Conservation (phyloP, 2,113 vertebrate genomes). For the Plecotus auritus region DNA sequence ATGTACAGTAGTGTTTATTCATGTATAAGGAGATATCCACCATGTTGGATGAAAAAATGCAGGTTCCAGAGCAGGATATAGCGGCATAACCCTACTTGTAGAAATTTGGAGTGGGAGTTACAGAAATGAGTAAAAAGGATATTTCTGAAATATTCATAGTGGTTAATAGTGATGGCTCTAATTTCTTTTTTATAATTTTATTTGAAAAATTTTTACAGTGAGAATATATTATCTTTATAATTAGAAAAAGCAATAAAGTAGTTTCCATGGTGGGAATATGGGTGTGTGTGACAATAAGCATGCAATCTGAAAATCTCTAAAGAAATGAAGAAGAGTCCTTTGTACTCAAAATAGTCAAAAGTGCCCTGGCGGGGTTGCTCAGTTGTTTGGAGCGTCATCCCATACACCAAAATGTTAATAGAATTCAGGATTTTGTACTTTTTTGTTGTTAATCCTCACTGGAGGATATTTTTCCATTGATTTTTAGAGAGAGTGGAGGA, state of each 20-base stretch:
- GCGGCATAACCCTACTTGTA: background rate
- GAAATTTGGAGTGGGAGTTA: background rate
- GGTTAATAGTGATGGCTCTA: background rate
- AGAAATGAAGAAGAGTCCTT: constrained; percentile 4
- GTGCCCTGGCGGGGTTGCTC: background rate
- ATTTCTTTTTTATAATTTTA: background rate
- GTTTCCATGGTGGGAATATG: background rate
- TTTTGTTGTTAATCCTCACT: no score
- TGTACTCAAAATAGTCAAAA: background rate
- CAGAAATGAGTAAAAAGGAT: background rate
- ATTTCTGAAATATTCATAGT: background rate
- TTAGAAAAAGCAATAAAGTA: background rate
- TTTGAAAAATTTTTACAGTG: background rate
- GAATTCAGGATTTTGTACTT: no score
- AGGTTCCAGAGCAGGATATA: background rate
- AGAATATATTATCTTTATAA: background rate
- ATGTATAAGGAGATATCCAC: background rate
- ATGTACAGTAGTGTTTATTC: background rate
- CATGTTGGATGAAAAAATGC: background rate
- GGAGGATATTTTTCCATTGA: no score
- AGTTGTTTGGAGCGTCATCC: background rate
- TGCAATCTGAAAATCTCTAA: background rate
- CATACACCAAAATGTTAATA: background rate
- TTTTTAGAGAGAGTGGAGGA: no score
- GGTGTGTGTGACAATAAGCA: background rate